Base-by-base conservation (phyloP, 2,888 invertebrate species). In the Orchestes rusci region DNA sequence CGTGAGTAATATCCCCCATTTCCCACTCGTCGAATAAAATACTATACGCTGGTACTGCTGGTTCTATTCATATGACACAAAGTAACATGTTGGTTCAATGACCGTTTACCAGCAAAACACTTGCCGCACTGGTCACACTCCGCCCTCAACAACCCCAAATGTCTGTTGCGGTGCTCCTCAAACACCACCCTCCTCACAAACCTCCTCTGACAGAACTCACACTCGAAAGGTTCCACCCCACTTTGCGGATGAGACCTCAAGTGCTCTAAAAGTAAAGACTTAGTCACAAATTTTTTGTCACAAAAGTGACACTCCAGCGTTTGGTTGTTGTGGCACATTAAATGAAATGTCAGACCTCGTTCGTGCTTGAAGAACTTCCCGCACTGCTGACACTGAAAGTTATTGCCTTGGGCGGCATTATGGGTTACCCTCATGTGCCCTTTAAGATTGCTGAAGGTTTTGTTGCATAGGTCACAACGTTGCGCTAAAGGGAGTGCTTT, bases 221-320 rank as follows among this genome's bases (percentile, higher is more conserved):
- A 51, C 28, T 35, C 43, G 16, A 39, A 48, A 15, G 75, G 64
- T 34, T 68, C 64, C 52, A 75, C 75, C n/a, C 75, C 58, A 13
- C 57, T 61, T 10, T 23, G 7, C 23, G 23, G 23, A 23, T 23
- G 23, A 7, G 7, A 7, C 10, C 23, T 5, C 10, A 23, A 23
- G 10, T 23, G 23, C 23, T 54, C 54, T 2, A 35, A 35, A 13
- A 58, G 34, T 2, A 46, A 37, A 66, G 62, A 55, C 70, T 44
- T 55, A n/a, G 48, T 50, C 4, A 57, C 50, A 39, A 59, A 64
- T 7, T 38, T 51, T 29, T 56, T 60, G 17, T 30, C 32, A 29
- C 55, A 55, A 16, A 51, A 39, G 3, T 43, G 10, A 34, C 77
- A 77, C 1, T 71, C 63, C 48, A 53, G 45, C 56, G 45, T 47